A percentile compares a stretch with the other conserved stretches of the same genome.
These are phyloP conservation scores for Peromyscus leucopus DNA, from an alignment of 2,113 vertebrate species.

Conservation along the genomic window DNA sequence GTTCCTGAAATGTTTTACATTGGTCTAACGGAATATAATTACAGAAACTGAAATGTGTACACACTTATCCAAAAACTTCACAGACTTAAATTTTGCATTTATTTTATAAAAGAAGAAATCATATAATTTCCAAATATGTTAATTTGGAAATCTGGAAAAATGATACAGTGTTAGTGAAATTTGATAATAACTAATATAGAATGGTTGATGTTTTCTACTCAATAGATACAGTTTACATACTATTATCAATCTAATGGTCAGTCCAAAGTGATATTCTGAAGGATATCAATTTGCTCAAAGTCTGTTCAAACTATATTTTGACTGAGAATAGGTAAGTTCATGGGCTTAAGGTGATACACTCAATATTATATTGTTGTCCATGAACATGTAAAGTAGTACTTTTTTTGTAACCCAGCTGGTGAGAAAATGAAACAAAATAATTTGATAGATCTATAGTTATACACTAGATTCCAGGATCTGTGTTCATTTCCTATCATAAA, in stretches of 20 bases:
- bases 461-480: neutral
- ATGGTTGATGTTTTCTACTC: neutral
- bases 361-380: neutral
- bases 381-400: neutral
- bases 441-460: constrained; percentile 15
- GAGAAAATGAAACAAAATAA: constrained; percentile 12
- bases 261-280: neutral
- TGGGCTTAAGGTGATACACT: too few relatives aligned
- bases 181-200: neutral
- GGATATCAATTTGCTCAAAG: neutral
- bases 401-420: neutral
- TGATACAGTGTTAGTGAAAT: neutral
- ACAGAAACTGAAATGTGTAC: neutral
- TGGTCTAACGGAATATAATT: neutral
- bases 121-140: neutral
- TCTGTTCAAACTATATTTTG: neutral
- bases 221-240: neutral
- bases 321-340: neutral
- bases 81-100: neutral
- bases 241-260: neutral
- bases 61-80: neutral
- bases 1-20: neutral
- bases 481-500: constrained; percentile 26
- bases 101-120: neutral
- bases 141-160: neutral